Conservation (phyloP, 2,113 vertebrate species). For the Zingel zingel region DNA sequence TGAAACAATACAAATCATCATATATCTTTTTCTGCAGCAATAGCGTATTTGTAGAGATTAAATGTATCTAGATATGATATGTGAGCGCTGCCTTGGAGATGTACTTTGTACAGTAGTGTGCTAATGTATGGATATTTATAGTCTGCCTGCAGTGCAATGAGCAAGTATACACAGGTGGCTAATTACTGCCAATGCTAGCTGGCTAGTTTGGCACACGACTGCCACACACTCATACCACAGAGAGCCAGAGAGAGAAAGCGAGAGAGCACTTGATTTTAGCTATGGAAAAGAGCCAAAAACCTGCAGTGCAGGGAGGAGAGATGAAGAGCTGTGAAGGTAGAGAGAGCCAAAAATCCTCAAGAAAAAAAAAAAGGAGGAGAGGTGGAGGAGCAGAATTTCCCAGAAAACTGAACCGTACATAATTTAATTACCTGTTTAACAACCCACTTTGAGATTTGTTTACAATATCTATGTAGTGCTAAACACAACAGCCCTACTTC, state of each 20-base stretch:
- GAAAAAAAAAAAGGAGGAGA: constrained; percentile 16
- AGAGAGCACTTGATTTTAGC: constrained; percentile 69
- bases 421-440: constrained; percentile 80
- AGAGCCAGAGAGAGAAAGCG: constrained; percentile 36
- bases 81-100: constrained; percentile 37
- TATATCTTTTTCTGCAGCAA: constrained; percentile 2
- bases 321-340: constrained; percentile 56
- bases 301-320: constrained; percentile 66
- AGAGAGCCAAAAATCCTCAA: constrained; percentile 54
- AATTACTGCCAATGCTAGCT: constrained; percentile 74
- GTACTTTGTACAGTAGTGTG: constrained; percentile 39
- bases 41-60: constrained; percentile 10
- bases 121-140: constrained; percentile 80
- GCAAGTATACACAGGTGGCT: constrained; percentile 78
- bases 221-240: constrained; percentile 64
- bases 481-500: constrained; percentile 28
- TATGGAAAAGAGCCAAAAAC: constrained; percentile 73
- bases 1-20: constrained; percentile 24
- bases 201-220: constrained; percentile 76
- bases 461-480: constrained; percentile 55
- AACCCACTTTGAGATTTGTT: constrained; percentile 73
- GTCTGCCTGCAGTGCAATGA: constrained; percentile 63
- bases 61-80: constrained; percentile 21
- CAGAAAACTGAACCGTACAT: constrained; percentile 67
- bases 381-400: constrained; percentile 48